phyloP scores from a whole-genome alignment of 2,797 vertebrate species.

The Sebastes iracundus region DNA sequence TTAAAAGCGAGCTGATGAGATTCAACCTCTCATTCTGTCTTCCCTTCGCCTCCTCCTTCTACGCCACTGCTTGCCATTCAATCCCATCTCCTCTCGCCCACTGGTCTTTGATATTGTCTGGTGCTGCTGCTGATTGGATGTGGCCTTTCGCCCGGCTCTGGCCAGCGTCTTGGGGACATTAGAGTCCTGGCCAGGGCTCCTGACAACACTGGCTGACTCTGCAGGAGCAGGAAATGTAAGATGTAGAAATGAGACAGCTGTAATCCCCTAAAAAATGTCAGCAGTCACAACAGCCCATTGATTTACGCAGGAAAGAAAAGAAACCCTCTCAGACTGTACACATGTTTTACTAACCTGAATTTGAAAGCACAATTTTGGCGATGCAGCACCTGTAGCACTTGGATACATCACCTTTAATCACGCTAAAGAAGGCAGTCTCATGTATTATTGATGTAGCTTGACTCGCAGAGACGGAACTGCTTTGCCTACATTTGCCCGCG shows the following conservation, averaged over 20 bases:
- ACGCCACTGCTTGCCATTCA: conserved; percentile 28
- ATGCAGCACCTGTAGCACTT: conserved; percentile 38
- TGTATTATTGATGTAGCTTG: conserved; percentile 50
- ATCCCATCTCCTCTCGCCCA: conserved; percentile 50
- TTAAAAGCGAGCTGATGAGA: conserved; percentile 57
- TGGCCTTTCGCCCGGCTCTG: conserved; percentile 58
- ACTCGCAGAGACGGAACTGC: conserved; percentile 32
- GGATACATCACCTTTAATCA: conserved; percentile 57
- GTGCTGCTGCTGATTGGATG: conserved; percentile 59
- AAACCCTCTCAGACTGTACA: conserved; percentile 5
- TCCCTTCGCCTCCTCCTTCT: conserved; percentile 22
- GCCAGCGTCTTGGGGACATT: conserved; percentile 36
- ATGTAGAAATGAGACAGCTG: conserved; percentile 55
- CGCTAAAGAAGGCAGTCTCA: conserved; percentile 15
- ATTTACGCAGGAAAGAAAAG: conserved; percentile 31
- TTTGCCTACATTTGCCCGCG: conserved; percentile 27
- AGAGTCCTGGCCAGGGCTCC: conserved; percentile 25
- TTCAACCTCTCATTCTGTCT: conserved; percentile 51
- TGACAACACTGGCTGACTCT: conserved; percentile 32
- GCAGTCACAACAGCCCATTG: conserved; percentile 44
- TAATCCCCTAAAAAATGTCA: conserved; percentile 59
- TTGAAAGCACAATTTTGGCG: conserved; percentile 21
- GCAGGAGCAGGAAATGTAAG: conserved; percentile 38
- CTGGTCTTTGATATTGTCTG: conserved; percentile 63
- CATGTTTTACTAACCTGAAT: conserved; percentile 29